Base-by-base conservation (phyloP, 1,140 invertebrate species). In the Charaxes varanes region DNA sequence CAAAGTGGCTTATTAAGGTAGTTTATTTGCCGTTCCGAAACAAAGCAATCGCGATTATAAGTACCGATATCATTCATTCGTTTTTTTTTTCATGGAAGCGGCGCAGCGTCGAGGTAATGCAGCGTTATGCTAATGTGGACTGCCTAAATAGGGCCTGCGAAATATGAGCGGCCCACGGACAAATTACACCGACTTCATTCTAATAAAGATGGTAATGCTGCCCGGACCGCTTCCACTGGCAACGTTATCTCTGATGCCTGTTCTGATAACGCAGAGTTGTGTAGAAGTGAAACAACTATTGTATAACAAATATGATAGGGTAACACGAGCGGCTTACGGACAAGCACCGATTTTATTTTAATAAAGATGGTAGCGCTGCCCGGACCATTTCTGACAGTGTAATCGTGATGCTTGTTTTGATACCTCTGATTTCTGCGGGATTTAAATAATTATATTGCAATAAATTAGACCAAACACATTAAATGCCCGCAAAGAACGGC, bases 101-200 rank as follows among this genome's bases (percentile, higher is more conserved):
- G 23, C 23, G 2, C 23, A 26, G 13, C 13, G 14, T 14, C 13
- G 27, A 41, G 34, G 42, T 61, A 64, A 57, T 53, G 47, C 46
- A 51, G 35, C 37, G 51, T 61, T 58, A 61, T 55, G 51, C 34
- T 61, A 55, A 53, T 57, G 38, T 22, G 30, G 26, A 32, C 17
- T 41, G 36, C 46, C 58, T 56, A 59, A 62, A 68, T 68, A 68
- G 61, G 52, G 40, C 53, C 40, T 33, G 55, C 45, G 53, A 67
- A 62, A 62, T 63, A 63, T 62, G 54, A 67, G 49, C 50, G 34
- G 56, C 49, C 54, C 41, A 45, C 46, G 48, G 33, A 58, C 55
- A 68, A 60, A 62, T 62, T 64, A 63, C 51, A 38, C 53, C 19
- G 38, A 55, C 51, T 57, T 12, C 6, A n/a, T 16, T 31, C 28